These are phyloP conservation scores for Spisula subtruncata DNA, from an alignment of 2,888 invertebrate species.

Conservation along the genomic window DNA sequence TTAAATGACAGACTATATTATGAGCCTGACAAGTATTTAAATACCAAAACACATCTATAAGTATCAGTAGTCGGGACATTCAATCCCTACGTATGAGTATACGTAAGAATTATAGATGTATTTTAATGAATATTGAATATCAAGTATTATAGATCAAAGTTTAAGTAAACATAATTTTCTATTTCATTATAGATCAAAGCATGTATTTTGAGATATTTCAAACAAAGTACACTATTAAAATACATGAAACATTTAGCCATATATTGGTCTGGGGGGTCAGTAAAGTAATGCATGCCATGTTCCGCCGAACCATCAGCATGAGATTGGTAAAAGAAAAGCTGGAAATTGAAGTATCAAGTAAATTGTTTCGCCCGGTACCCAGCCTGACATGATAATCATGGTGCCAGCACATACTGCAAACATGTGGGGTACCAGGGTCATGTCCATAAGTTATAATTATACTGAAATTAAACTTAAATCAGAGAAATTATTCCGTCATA, in stretches of 20 bases:
- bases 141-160: not conserved
- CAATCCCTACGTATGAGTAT: not conserved
- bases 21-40: no score
- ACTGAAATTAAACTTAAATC: not conserved
- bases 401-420: not conserved
- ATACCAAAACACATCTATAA: not conserved
- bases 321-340: no score
- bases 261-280: no score
- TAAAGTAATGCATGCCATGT: no score
- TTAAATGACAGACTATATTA: no score
- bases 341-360: not conserved
- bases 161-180: conserved; percentile 1
- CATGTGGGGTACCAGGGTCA: not conserved
- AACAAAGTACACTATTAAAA: not conserved
- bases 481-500: conserved; percentile 3
- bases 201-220: not conserved
- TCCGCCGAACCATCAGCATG: no score
- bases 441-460: not conserved
- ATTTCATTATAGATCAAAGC: not conserved
- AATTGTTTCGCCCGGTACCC: not conserved
- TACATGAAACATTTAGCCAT: no score
- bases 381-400: not conserved
- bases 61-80: not conserved
- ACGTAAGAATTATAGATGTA: not conserved
- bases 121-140: conserved; percentile 5